Evolutionary conservation across 2,888 invertebrate species (phyloP).

Genomic region (Napeogenes sylphis): DNA sequence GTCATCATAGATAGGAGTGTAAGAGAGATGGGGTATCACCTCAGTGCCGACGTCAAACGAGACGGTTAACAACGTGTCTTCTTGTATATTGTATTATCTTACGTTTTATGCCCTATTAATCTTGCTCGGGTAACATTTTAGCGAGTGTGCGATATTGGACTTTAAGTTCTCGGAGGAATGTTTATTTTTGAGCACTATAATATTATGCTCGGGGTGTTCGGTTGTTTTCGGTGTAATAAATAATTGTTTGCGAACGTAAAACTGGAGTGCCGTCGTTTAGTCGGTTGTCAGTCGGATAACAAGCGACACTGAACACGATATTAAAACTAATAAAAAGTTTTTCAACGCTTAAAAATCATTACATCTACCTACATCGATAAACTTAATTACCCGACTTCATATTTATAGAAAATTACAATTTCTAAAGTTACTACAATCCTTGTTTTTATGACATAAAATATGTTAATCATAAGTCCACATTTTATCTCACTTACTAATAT

Average conservation of each 20-base stretch:
- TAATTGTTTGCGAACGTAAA: slow-evolving; percentile 75
- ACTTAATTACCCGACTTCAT: too few relatives aligned
- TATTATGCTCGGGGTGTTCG: slow-evolving; percentile 51
- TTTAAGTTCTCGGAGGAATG: slow-evolving; percentile 40
- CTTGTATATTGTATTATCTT: slow-evolving; percentile 80
- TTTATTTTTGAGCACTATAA: slow-evolving; percentile 39
- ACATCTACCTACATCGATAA: too few relatives aligned
- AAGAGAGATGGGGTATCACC: slow-evolving; percentile 53
- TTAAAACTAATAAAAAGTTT: slow-evolving; percentile 5
- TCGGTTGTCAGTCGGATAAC: slow-evolving; percentile 42
- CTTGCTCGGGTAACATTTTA: slow-evolving; percentile 60
- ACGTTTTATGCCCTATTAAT: slow-evolving; percentile 78
- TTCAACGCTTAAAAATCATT: not conserved
- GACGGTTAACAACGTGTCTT: slow-evolving; percentile 82
- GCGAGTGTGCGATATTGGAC: slow-evolving; percentile 41
- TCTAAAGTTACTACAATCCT: too few relatives aligned
- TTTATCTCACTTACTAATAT: too few relatives aligned
- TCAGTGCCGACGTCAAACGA: slow-evolving; percentile 60
- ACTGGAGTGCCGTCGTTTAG: slow-evolving; percentile 59
- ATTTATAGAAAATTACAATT: too few relatives aligned
- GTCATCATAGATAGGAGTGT: slow-evolving; percentile 39
- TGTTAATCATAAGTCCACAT: too few relatives aligned
- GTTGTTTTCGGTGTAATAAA: slow-evolving; percentile 68
- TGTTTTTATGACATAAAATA: too few relatives aligned
- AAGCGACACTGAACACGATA: slow-evolving; percentile 29